phyloP scores from a whole-genome alignment of 2,113 vertebrate genomes.

The Vombatus ursinus region DNA sequence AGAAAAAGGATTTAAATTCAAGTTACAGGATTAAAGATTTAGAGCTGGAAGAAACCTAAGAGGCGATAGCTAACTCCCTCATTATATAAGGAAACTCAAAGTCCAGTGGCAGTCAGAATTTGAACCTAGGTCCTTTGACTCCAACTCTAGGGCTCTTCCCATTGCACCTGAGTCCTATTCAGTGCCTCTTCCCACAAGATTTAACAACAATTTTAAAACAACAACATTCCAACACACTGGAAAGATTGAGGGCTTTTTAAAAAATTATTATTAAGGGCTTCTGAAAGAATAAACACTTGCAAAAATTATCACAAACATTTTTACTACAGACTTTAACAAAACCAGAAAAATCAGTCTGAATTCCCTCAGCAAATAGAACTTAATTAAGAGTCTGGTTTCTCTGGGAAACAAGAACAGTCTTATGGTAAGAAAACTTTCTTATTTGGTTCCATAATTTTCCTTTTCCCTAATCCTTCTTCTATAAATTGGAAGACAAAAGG shows the following conservation, averaged over 20 bases:
- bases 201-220: constrained; percentile 1
- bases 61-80: neutral
- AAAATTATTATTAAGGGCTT: neutral
- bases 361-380: constrained; percentile 21
- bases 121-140: neutral
- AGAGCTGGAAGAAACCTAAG: neutral
- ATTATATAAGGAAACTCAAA: too few species aligned
- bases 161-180: neutral
- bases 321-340: constrained; percentile 13
- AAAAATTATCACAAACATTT: constrained; percentile 19
- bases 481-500: neutral
- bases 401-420: neutral
- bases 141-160: neutral
- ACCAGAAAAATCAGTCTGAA: constrained; percentile 20
- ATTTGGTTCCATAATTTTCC: neutral
- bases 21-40: neutral
- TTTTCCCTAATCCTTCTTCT: neutral
- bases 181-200: neutral
- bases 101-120: neutral
- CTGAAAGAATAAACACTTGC: constrained; percentile 21
- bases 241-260: neutral
- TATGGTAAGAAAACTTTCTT: too few species aligned
- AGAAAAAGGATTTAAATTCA: neutral
- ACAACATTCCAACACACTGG: fast-evolving
- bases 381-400: constrained; percentile 2